Conservation (phyloP, 2,113 vertebrate species). For the Nesoenas mayeri region DNA sequence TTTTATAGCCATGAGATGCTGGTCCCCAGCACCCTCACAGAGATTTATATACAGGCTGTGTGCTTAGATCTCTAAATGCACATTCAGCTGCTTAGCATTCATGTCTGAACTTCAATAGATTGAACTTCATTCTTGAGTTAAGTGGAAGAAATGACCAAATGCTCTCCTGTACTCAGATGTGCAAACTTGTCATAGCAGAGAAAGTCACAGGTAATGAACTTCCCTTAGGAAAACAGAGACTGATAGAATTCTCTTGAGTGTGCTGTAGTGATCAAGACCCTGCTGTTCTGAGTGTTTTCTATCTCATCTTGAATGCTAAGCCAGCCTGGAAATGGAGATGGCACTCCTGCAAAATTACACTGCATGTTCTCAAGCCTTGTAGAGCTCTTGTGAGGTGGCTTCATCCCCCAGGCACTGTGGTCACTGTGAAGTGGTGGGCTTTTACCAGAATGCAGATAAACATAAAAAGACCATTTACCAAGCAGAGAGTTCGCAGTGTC, state of each 20-base stretch:
- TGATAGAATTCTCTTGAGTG: background rate
- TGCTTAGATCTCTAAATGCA: background rate
- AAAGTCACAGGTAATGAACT: background rate
- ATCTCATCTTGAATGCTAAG: background rate
- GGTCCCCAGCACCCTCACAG: background rate
- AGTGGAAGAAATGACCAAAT: background rate
- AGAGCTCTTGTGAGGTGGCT: background rate
- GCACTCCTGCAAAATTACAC: background rate
- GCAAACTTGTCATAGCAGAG: background rate
- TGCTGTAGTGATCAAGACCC: background rate
- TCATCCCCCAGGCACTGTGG: background rate
- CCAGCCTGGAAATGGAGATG: background rate
- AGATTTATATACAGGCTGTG: background rate
- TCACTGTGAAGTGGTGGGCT: background rate
- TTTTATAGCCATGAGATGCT: background rate
- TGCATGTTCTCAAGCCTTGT: accelerated
- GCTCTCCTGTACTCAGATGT: background rate
- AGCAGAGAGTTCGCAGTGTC: background rate
- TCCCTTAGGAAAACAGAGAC: background rate
- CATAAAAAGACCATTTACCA: background rate
- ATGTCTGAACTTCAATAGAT: background rate
- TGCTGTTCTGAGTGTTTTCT: background rate
- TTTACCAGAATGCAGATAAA: background rate
- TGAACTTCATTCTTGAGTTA: background rate
- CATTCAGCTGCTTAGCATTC: background rate